phyloP scores from a whole-genome alignment of 2,888 invertebrate species.

The Nephrotoma guestfalica region DNA sequence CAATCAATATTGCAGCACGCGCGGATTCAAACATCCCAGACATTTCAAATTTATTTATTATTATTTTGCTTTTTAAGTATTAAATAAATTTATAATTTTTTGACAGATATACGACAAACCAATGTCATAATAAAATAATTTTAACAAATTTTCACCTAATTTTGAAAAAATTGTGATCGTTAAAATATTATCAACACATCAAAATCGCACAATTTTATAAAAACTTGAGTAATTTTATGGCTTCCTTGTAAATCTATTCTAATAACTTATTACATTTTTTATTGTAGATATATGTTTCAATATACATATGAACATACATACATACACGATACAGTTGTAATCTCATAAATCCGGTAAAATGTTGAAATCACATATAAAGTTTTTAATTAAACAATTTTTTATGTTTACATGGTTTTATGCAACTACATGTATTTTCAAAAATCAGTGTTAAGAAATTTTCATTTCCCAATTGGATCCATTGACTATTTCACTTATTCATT shows the following conservation, averaged over 20 bases:
- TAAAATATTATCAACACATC: neutral
- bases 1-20: too few species aligned
- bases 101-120: neutral
- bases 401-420: too few species aligned
- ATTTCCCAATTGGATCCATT: too few species aligned
- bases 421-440: too few species aligned
- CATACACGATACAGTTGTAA: neutral
- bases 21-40: too few species aligned
- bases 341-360: neutral
- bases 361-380: neutral
- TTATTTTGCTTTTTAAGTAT: neutral
- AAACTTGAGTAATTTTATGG: neutral
- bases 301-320: too few species aligned
- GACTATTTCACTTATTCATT: too few species aligned
- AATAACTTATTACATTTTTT: neutral
- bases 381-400: too few species aligned
- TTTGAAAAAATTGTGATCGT: neutral
- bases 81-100: neutral
- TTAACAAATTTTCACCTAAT: neutral
- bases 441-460: too few species aligned
- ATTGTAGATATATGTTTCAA: neutral
- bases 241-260: neutral
- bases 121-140: neutral
- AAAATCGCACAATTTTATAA: neutral
- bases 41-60: too few species aligned